A percentile compares a stretch with the other conserved stretches of the same genome.
Conservation (phyloP, 2,113 vertebrate species). For the Larimichthys polyactis region DNA sequence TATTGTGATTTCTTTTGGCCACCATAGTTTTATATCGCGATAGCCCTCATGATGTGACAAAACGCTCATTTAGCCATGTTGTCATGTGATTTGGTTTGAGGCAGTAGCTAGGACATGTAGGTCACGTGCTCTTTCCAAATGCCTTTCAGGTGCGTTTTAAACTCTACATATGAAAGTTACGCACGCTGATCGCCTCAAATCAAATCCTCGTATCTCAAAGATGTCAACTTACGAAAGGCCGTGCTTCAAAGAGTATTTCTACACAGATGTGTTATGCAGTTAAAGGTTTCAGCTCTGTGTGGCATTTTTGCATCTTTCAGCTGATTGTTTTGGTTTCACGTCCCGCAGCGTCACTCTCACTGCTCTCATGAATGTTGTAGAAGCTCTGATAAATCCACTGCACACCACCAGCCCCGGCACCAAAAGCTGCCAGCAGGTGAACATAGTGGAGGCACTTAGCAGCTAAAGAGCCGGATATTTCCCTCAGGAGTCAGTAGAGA, state of each 20-base stretch:
- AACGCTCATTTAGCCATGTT: too few relatives aligned
- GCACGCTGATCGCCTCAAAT: neutral
- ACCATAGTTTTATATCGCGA: too few relatives aligned
- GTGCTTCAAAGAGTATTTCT: neutral
- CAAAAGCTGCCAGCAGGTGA: neutral
- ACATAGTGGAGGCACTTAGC: neutral
- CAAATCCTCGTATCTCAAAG: neutral
- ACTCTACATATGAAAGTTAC: neutral
- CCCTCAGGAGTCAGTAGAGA: neutral
- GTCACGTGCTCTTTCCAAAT: too few relatives aligned
- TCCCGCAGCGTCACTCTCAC: too few relatives aligned
- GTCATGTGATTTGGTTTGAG: slow-evolving; percentile 5
- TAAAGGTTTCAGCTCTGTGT: neutral
- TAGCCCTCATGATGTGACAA: too few relatives aligned
- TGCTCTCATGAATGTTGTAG: neutral
- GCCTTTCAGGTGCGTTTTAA: too few relatives aligned
- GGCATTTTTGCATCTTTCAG: neutral
- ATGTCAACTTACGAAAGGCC: neutral
- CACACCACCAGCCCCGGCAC: neutral
- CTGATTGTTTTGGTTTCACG: too few relatives aligned
- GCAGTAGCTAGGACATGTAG: neutral
- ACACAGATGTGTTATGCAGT: too few relatives aligned
- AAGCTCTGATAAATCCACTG: neutral
- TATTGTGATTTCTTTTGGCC: too few relatives aligned
- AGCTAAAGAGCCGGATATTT: neutral